Percentiles rank a stretch among this genome's conserved stretches.
phyloP scores from a whole-genome alignment of 2,888 invertebrate species.

The Halictus quadricinctus region DNA sequence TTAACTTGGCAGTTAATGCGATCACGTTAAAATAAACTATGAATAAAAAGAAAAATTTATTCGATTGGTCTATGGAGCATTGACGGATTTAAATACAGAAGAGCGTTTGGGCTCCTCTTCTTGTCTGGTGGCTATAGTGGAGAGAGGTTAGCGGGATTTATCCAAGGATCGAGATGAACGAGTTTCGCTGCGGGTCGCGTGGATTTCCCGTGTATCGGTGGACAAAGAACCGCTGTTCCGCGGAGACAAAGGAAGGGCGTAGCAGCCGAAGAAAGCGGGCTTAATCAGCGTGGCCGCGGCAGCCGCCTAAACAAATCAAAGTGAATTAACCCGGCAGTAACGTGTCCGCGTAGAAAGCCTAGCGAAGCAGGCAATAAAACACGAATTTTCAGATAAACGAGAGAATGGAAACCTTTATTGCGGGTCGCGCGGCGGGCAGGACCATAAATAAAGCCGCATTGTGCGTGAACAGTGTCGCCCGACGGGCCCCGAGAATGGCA shows the following conservation, averaged over 20 bases:
- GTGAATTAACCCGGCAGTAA: slow-evolving; percentile 30
- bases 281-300: slow-evolving; percentile 25
- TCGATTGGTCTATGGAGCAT: too few relatives aligned
- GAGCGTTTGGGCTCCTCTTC: background rate
- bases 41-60: too few relatives aligned
- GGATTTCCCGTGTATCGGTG: background rate
- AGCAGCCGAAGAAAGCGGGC: background rate
- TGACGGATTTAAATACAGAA: background rate
- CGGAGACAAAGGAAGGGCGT: slow-evolving; percentile 2
- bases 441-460: slow-evolving; percentile 54
- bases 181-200: background rate
- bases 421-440: slow-evolving; percentile 23
- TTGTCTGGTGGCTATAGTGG: background rate
- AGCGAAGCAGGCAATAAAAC: slow-evolving; percentile 36
- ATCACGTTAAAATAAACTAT: too few relatives aligned
- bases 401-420: slow-evolving; percentile 50
- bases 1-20: too few relatives aligned
- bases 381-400: slow-evolving; percentile 56
- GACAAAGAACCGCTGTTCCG: slow-evolving; percentile 10
- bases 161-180: background rate
- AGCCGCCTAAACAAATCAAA: slow-evolving; percentile 44
- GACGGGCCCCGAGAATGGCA: slow-evolving; percentile 1
- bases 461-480: slow-evolving; percentile 51
- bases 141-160: background rate
- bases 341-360: slow-evolving; percentile 13